Base-by-base conservation (phyloP, 2,797 vertebrate genomes). In the Syngnathus acus region DNA sequence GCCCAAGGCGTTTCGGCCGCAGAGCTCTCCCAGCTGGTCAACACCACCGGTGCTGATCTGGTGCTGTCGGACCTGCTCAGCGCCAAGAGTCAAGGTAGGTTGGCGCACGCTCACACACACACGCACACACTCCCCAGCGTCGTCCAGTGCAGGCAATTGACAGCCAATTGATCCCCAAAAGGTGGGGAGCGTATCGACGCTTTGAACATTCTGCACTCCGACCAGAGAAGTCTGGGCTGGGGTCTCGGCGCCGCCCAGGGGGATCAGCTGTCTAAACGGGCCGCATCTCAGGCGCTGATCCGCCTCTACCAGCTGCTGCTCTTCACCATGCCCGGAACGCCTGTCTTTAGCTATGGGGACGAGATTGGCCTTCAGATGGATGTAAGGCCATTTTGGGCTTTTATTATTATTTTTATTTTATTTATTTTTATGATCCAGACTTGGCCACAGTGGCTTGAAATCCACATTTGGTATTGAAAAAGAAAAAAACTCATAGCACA, bases 281-380 rank as follows among this genome's bases (percentile, higher is more conserved):
- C 75, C 65, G 0, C 0, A 0, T 65, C 72, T 23, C 48, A 76
- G 0, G 75, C 58, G 0, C 77, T 93, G 11, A 73, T 89, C 16
- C 87, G 79, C 0, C 90, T 95, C 0, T 92, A 93, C 79, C 92
- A 95, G 38, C 82, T 94, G 50, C 84, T 97, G 60, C 71, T 96
- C 10, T 93, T 95, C 74, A 95, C 94, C 0, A 73, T 96, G 67
- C 93, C 92, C 0, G 94, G 94, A 39, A 96, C 93, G 0, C 94
- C 95, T 0, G 84, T 96, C 64, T 93, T 94, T 48, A 92, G 78
- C 39, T 94, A 92, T 0, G 95, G 95, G 4, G 94, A 96, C 9
- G 94, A 95, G 79, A 91, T 97, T 1, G 93, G 93, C 40, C 87
- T 97, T 47, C 48, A 39, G 9, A 54, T 77, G 45, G 67, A 84